Base-by-base conservation (phyloP, 2,113 vertebrate species). In the Butorides virescens region DNA sequence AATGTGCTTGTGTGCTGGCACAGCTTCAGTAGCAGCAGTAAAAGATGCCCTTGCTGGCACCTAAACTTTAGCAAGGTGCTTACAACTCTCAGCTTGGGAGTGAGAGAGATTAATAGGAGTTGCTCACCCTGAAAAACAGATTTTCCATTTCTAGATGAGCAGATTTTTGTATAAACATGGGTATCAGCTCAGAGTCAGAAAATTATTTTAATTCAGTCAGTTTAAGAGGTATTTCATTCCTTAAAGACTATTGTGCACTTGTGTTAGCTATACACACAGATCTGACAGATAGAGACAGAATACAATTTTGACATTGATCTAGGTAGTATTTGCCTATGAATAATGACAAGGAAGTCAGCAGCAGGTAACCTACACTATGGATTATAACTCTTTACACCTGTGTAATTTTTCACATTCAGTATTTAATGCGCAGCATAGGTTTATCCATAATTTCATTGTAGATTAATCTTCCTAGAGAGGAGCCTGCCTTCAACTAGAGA, bases 231-330 rank as follows among this genome's bases (percentile, higher is more conserved):
- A 61, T 27, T 75, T 39, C 22, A 63, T 88, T 85, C 34, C 65
- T 77, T 30, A 56, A 82, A 62, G 58, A 63, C 22, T 0, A 0
- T 42, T 37, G 13, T 19, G 10, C 3, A 7, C 18, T 89, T 85
- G 16, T 71, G 15, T 75, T 37, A 86, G 23, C 18, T 77, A 10
- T 36, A 18, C 9, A 21, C 23, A 47, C 3, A 29, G 30, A 34
- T 20, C 2, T 46, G 7, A 10, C 52, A 56, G 20, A 47, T 25
- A n/a, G 25, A 39, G 34, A 66, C 11, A 66, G 19, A 79, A 46
- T 8, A 25, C 20, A 42, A 11, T 63, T 83, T 67, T 49, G 16
- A 47, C 29, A 44, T 47, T 71, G 36, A 27, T 59, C 26, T 66
- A 67, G 20, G 13, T 61, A 77, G 37, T 62, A 12, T 37, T 81